phyloP scores from a whole-genome alignment of 2,888 invertebrate species.

The Leptinotarsa tumamoca region DNA sequence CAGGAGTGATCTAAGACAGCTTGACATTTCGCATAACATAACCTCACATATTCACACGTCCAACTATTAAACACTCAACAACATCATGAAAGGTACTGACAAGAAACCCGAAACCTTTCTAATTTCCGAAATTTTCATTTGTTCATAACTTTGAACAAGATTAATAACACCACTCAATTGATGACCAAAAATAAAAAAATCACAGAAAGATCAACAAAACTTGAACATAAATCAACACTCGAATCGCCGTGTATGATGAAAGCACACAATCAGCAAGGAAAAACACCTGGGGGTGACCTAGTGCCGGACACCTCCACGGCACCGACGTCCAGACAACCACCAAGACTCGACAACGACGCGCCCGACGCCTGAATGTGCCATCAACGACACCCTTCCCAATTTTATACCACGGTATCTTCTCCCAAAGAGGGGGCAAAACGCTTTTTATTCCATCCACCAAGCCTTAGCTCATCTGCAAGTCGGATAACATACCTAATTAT shows the following conservation, averaged over 20 bases:
- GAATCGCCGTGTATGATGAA: background rate
- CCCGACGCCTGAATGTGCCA: constrained; percentile 67
- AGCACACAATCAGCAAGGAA: background rate
- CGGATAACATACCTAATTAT: constrained; percentile 91
- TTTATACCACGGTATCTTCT: constrained; percentile 66
- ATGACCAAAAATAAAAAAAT: background rate
- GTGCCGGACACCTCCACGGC: constrained; percentile 48
- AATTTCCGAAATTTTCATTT: background rate
- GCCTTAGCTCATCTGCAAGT: constrained; percentile 87
- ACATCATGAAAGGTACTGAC: background rate
- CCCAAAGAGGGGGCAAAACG: constrained; percentile 73
- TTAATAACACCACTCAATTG: background rate
- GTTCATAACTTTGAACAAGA: background rate
- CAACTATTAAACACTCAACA: background rate
- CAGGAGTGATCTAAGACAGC: background rate
- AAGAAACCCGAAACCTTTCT: background rate
- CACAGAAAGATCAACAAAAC: background rate
- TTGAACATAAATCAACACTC: background rate
- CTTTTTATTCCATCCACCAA: constrained; percentile 80
- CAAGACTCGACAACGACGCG: constrained; percentile 59
- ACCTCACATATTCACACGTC: constrained; percentile 46
- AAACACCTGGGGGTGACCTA: constrained; percentile 51
- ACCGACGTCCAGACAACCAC: constrained; percentile 52
- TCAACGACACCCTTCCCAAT: constrained; percentile 67
- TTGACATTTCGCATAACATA: constrained; percentile 33